Base-by-base conservation (phyloP, 2,797 vertebrate genomes). In the Danio choprae region DNA sequence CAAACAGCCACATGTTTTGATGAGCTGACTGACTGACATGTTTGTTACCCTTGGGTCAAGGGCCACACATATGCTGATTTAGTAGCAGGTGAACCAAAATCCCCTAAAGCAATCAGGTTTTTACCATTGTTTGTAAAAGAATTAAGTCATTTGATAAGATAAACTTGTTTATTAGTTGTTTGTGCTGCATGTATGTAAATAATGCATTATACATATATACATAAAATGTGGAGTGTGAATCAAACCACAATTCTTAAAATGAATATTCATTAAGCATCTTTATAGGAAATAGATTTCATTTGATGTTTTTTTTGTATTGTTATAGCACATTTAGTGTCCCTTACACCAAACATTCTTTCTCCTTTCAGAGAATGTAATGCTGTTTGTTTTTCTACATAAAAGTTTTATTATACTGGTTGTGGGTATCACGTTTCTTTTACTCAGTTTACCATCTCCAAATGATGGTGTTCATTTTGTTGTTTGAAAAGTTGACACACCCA, bases 391-490 rank as follows among this genome's bases (percentile, higher is more conserved):
- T 15, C 7, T 11, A 16, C 7, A 41, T 18, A 22, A 43, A n/a
- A 44, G 53, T 44, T 58, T 44, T 16, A 4, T 46, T n/a, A 22
- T 44, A 73, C 53, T 73, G 18, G 9, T 60, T 58, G 36, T 50
- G 15, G 2, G 18, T 50, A 69, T 41, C 53, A 40, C 2, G 7
- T 69, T 70, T 38, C 22, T 8, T 71, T 68, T 73, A 43, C 22
- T 53, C 56, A 40, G 20, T 18, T 53, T 29, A n/a, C 18, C 7
- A 46, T 59, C 68, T 38, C 20, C 48, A 68, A 55, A 20, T 74
- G 40, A 73, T 67, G 29, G 74, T 76, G 40, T 69, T 80, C 44
- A 77, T 79, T 77, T 74, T 71, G 74, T 81, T 82, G 46, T 82
- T 83, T 55, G 6, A 71, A 67, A 74, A 81, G 62, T 43, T 1